A percentile compares a stretch with the other conserved stretches of the same genome.
These are phyloP conservation scores for Drosophila meridiana DNA, from an alignment of 2,888 invertebrate genomes.

Conservation along the genomic window DNA sequence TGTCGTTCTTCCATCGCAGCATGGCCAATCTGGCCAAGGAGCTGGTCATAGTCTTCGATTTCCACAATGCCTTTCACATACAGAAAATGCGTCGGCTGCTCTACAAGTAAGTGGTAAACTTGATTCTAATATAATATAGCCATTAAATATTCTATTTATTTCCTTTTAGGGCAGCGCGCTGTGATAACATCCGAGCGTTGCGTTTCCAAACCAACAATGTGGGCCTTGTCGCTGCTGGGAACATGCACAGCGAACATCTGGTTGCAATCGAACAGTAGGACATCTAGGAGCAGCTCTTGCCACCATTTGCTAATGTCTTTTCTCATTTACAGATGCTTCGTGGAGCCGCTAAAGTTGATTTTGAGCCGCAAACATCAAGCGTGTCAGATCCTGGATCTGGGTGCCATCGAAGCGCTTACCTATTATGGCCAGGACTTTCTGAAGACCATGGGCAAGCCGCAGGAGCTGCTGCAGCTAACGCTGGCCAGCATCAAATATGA, in stretches of 20 bases:
- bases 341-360: constrained; percentile 83
- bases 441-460: constrained; percentile 85
- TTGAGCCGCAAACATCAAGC: constrained; percentile 81
- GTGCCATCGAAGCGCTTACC: constrained; percentile 84
- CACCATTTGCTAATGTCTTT: background rate
- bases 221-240: constrained; percentile 80
- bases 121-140: background rate
- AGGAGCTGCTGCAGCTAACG: constrained; percentile 88
- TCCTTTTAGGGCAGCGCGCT: constrained; percentile 80
- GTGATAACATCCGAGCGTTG: constrained; percentile 83
- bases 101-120: constrained; percentile 75
- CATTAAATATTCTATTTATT: background rate
- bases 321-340: constrained; percentile 74
- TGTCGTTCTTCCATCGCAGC: constrained; percentile 83
- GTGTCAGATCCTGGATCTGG: constrained; percentile 83
- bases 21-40: constrained; percentile 82
- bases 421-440: constrained; percentile 84
- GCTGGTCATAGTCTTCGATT: constrained; percentile 83
- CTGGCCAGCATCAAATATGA: constrained; percentile 91
- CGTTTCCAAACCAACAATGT: constrained; percentile 84
- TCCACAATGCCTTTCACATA: constrained; percentile 83
- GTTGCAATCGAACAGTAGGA: constrained; percentile 84
- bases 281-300: no score
- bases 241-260: constrained; percentile 80
- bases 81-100: constrained; percentile 83